Conservation (phyloP, 2,113 vertebrate species). For the Isurus oxyrinchus region DNA sequence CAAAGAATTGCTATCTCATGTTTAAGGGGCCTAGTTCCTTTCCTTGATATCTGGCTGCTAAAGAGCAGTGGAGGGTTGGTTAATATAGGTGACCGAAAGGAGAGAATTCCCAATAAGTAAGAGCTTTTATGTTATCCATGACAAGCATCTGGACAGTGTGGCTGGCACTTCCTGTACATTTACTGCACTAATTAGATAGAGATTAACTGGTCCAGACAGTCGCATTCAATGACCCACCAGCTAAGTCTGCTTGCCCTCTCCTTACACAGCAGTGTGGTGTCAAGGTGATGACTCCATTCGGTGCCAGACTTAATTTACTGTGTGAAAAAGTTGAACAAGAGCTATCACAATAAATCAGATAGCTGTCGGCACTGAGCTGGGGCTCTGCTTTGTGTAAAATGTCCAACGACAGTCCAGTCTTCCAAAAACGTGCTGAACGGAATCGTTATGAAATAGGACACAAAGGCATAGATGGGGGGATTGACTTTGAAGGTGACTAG, state of each 20-base stretch:
- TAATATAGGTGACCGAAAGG: background rate
- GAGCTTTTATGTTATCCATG: background rate
- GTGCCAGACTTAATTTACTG: background rate
- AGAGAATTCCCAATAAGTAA: background rate
- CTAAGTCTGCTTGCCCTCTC: background rate
- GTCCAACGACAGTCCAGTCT: background rate
- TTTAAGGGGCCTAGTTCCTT: background rate
- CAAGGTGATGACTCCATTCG: background rate
- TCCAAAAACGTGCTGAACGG: background rate
- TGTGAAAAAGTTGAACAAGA: background rate
- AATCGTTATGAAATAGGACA: background rate
- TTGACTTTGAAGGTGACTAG: too few species aligned
- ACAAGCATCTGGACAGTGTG: background rate
- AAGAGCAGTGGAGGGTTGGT: background rate
- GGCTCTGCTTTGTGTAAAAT: background rate
- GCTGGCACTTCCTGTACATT: background rate
- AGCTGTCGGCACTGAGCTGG: background rate
- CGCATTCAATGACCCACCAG: background rate
- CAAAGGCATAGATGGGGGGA: background rate
- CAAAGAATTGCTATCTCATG: background rate
- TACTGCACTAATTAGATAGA: background rate
- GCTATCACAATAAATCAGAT: background rate
- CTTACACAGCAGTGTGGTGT: background rate
- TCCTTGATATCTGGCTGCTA: background rate
- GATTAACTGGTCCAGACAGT: background rate